phyloP scores from a whole-genome alignment of 2,888 invertebrate genomes.

The Drosophila antonietae region DNA sequence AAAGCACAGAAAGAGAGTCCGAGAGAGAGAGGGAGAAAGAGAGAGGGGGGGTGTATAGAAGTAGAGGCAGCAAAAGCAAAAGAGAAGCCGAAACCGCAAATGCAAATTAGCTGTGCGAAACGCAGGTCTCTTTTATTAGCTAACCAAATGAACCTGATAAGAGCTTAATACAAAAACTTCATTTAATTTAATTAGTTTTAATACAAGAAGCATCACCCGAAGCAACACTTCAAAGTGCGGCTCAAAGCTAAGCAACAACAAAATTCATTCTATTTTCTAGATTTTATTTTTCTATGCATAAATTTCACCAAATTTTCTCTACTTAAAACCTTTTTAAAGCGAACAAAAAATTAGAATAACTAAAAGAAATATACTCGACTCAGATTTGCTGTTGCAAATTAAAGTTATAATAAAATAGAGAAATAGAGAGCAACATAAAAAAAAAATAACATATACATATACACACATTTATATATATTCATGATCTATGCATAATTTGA shows the following conservation, averaged over 20 bases:
- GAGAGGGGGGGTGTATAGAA: not conserved
- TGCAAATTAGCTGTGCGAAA: constrained; percentile 37
- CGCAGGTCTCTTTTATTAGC: not conserved
- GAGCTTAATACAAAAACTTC: constrained; percentile 15
- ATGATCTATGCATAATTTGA: not conserved
- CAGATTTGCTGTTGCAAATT: not conserved
- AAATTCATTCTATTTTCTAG: too few species aligned
- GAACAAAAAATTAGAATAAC: not conserved
- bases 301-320: too few species aligned
- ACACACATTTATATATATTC: not conserved
- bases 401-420: not conserved
- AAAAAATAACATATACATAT: not conserved
- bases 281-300: too few species aligned
- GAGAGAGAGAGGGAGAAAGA: not conserved
- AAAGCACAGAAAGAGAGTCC: not conserved
- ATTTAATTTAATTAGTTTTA: constrained; percentile 14
- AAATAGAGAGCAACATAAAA: not conserved
- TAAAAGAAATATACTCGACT: not conserved
- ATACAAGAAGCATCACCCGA: not conserved
- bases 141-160: constrained; percentile 20
- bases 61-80: too few species aligned
- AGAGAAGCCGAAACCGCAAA: constrained; percentile 26
- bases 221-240: not conserved
- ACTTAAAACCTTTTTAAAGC: not conserved
- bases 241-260: not conserved